phyloP scores from a whole-genome alignment of 2,113 vertebrate genomes.

The Lota lota region DNA sequence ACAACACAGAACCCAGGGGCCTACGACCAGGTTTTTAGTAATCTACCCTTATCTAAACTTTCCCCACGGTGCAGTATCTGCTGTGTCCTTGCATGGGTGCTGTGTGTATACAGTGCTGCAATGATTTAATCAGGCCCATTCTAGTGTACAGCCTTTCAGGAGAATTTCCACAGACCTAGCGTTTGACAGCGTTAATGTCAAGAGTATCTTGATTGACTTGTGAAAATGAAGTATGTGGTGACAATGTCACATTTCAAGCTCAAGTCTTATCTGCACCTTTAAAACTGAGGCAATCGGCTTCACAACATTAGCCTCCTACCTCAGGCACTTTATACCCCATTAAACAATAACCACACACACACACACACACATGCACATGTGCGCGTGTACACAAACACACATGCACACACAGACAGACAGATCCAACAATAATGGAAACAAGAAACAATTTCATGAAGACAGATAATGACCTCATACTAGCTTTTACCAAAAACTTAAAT shows the following conservation, averaged over 20 bases:
- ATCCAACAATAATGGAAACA: no score
- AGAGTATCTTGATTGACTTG: background rate
- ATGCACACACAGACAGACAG: no score
- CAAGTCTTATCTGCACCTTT: no score
- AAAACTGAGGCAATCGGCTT: no score
- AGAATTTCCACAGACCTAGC: background rate
- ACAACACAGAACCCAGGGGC: background rate
- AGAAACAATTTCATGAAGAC: no score
- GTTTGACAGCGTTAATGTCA: no score
- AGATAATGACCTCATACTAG: no score
- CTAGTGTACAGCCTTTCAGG: background rate
- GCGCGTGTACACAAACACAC: no score
- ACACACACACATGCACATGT: background rate
- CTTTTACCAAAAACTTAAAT: background rate
- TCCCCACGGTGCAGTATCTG: slow-evolving; percentile 26
- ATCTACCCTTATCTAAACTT: background rate
- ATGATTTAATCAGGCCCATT: no score
- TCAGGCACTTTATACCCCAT: background rate
- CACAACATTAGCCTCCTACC: no score
- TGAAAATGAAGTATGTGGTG: background rate
- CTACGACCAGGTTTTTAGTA: slow-evolving; percentile 9
- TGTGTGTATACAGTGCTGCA: background rate
- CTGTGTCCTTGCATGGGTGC: slow-evolving; percentile 33
- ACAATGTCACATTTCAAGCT: no score
- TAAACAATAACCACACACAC: background rate